Evolutionary conservation across 1,140 invertebrate genomes (phyloP), one percentile per base, ranked within the genome.

Genomic region (Antheraea pernyi): DNA sequence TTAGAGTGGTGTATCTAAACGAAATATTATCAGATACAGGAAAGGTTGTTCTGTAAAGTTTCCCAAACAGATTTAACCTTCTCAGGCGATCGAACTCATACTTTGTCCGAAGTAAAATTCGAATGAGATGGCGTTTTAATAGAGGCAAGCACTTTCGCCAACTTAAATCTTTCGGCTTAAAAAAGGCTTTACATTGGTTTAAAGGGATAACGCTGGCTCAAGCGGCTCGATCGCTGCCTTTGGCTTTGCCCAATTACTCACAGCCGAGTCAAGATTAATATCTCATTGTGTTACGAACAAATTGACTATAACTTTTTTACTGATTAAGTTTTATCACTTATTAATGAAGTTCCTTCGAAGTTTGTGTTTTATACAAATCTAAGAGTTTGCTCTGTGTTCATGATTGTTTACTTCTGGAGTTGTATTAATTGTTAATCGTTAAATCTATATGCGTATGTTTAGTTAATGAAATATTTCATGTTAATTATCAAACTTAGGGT

Each of bases 101-200:
- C 42, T 67, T 70, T 65, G 30, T 71, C 73, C 68, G 37, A 71
- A 76, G 74, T 81, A 73, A 77, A 80, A 82, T 82, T 78, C 71
- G 76, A 75, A 81, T 72, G 73, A 78, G 77, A 82, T 84, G 74
- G 80, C 77, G 81, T 88, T 89, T 88, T 89, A 89, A 89, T 89
- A 88, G 86, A 89, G 86, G 79, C 76, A 76, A 78, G 75, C 81
- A 90, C 84, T 90, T 90, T 90, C 83, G 74, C 85, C 84, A 90
- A 90, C 88, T 90, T 90, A 88, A 90, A 90, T 85, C 88, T 90
- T 88, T 86, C 74, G 85, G 88, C 88, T 90, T 90, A 90, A 90
- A 89, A 90, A 90, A 90, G 88, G 86, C 88, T 90, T 88, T 88
- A 72, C 80, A 80, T 88, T 79, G 88, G 86, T 90, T 90, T 88